Conservation (phyloP, 1,140 invertebrate species). For the Cyrtorhinus lividipennis region DNA sequence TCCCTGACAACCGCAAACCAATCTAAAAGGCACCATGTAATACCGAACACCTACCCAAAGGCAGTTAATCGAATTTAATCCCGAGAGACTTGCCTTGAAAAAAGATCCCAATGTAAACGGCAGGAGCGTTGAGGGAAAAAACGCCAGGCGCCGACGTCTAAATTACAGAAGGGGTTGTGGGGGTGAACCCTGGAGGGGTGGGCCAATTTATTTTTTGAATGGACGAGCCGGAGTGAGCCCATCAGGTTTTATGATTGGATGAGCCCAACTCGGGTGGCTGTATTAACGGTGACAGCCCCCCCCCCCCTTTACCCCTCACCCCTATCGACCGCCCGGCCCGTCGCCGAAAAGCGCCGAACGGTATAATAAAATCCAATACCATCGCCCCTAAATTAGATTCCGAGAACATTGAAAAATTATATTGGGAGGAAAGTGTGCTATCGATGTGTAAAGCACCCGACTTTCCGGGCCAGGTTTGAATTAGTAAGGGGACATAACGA, state of each 20-base stretch:
- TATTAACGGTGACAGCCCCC: constrained; percentile 4
- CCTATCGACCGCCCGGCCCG: too few relatives aligned
- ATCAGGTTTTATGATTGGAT: constrained; percentile 10
- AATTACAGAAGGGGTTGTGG: background rate
- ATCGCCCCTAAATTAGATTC: background rate
- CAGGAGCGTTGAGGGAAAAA: background rate
- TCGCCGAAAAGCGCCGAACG: too few relatives aligned
- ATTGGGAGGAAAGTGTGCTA: background rate
- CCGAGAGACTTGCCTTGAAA: background rate
- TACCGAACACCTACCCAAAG: background rate
- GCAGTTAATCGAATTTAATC: background rate
- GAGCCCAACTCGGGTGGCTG: background rate
- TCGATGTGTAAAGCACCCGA: background rate
- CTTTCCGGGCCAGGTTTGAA: background rate
- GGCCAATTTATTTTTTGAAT: constrained; percentile 13
- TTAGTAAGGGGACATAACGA: background rate
- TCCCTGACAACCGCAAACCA: background rate
- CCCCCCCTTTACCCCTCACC: too few relatives aligned
- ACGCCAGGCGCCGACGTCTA: background rate
- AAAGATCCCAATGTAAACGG: background rate
- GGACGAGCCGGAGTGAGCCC: background rate
- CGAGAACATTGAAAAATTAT: background rate
- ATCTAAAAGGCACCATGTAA: background rate
- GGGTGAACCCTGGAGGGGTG: background rate
- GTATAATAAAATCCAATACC: constrained; percentile 11